Conservation (phyloP, 1,140 invertebrate genomes). For the Temnothorax curvispinosus region DNA sequence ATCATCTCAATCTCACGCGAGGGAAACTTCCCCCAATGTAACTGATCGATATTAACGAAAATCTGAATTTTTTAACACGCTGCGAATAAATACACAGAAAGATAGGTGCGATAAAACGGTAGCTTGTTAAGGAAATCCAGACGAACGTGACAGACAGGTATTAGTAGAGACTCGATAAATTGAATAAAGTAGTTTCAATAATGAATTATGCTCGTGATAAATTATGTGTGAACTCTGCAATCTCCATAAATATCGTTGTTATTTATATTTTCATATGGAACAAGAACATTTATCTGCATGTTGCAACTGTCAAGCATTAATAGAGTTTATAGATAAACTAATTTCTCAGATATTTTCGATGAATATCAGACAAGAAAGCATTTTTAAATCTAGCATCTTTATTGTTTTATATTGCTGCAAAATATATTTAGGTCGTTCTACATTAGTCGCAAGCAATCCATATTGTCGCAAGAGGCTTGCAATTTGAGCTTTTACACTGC, state of each 20-base stretch:
- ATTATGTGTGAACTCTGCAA: neutral
- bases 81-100: neutral
- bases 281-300: neutral
- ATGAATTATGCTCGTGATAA: neutral
- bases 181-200: neutral
- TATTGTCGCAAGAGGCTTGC: no score
- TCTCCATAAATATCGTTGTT: neutral
- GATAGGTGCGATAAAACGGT: neutral
- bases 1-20: slow-evolving; percentile 66
- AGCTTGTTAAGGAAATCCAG: neutral
- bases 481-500: no score
- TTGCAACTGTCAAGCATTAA: neutral
- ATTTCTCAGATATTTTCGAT: neutral
- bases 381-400: neutral
- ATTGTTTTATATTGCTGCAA: neutral
- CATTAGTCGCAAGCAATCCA: no score
- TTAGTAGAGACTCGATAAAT: neutral
- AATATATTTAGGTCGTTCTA: neutral
- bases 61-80: neutral
- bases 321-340: neutral
- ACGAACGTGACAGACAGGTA: neutral
- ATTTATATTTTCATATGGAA: neutral
- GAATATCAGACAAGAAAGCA: neutral
- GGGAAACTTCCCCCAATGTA: slow-evolving; percentile 19
- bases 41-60: slow-evolving; percentile 63